Percentiles rank a stretch among this genome's conserved stretches.
phyloP scores from a whole-genome alignment of 2,113 vertebrate species.

The Planiliza haematocheilus region DNA sequence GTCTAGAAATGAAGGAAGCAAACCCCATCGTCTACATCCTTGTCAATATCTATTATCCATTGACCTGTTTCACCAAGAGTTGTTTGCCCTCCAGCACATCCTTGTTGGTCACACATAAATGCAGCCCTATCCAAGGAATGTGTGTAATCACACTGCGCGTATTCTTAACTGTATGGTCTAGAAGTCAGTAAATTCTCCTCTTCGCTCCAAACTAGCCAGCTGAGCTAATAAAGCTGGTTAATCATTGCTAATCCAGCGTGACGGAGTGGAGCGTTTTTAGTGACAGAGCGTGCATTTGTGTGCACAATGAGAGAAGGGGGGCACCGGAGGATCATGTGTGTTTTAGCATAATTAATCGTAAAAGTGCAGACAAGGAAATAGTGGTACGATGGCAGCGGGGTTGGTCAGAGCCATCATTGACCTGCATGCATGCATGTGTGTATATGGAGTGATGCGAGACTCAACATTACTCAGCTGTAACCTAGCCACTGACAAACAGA shows the following conservation, averaged over 20 bases:
- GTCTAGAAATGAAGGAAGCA: too few relatives aligned
- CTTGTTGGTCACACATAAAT: constrained; percentile 13
- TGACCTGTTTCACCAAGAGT: neutral
- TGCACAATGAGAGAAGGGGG: neutral
- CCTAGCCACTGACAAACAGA: constrained; percentile 35
- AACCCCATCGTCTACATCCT: neutral
- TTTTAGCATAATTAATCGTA: constrained; percentile 37
- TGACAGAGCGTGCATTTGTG: neutral
- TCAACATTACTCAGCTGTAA: constrained; percentile 53
- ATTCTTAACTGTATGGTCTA: constrained; percentile 39
- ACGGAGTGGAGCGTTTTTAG: constrained; percentile 5
- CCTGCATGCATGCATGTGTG: constrained; percentile 1
- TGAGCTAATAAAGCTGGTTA: constrained; percentile 67
- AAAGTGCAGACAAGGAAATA: constrained; percentile 32
- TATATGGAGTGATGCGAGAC: constrained; percentile 36
- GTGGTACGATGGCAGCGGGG: constrained; percentile 17
- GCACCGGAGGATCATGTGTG: neutral
- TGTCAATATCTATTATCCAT: neutral
- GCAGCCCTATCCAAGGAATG: constrained; percentile 41
- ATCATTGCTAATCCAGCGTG: constrained; percentile 59
- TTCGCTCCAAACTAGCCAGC: neutral
- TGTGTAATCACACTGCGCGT: constrained; percentile 33
- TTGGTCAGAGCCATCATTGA: constrained; percentile 10
- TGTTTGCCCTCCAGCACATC: neutral
- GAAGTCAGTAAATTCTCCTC: constrained; percentile 51